Conservation (phyloP, 2,888 invertebrate species). For the Drosophila formosana region DNA sequence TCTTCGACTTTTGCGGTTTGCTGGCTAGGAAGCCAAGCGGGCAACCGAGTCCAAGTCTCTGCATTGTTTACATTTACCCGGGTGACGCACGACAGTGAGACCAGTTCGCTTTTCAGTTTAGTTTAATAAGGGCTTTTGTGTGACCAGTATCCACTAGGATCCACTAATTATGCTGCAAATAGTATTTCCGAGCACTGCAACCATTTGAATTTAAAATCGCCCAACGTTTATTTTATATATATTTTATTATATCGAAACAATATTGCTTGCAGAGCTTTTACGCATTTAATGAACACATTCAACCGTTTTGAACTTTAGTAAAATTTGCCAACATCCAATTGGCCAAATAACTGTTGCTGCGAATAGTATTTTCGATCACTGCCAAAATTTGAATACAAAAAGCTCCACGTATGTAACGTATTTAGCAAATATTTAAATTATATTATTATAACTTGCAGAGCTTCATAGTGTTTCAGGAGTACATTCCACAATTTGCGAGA, state of each 20-base stretch:
- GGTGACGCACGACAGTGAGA: slow-evolving; percentile 8
- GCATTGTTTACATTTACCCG: slow-evolving; percentile 50
- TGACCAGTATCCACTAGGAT: slow-evolving; percentile 17
- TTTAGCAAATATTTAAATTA: neutral
- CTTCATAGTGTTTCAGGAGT: slow-evolving; percentile 78
- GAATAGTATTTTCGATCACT: neutral
- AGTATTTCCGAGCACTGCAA: slow-evolving; percentile 1
- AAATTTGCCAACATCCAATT: slow-evolving; percentile 8
- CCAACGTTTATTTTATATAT: no score
- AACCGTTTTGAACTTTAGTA: neutral
- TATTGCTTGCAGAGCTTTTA: no score
- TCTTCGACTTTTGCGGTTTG: slow-evolving; percentile 28
- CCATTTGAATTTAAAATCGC: neutral
- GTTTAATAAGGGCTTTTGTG: slow-evolving; percentile 8
- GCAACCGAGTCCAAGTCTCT: slow-evolving; percentile 56
- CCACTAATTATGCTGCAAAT: neutral
- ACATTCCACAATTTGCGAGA: slow-evolving; percentile 73
- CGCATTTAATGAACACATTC: no score
- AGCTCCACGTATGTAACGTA: neutral
- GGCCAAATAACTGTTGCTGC: neutral
- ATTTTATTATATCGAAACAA: no score
- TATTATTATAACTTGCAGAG: slow-evolving; percentile 42
- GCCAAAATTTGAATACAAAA: neutral
- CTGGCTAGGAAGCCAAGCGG: slow-evolving; percentile 54
- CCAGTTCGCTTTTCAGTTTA: neutral